Conservation (phyloP, 2,888 invertebrate species). For the Cantharis flavilabris region DNA sequence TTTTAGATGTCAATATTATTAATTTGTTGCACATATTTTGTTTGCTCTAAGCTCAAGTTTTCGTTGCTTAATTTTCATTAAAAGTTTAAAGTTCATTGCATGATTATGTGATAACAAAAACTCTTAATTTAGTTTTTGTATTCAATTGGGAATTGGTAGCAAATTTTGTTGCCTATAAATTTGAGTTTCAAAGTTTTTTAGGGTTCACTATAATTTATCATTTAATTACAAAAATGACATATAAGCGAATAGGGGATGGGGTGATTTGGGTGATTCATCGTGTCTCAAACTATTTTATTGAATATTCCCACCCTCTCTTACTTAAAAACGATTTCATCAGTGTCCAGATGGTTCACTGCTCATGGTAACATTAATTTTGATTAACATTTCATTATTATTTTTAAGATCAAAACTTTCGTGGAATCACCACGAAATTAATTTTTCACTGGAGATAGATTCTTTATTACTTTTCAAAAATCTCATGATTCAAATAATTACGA, state of each 20-base stretch:
- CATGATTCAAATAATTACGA: background rate
- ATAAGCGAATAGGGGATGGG: conserved; percentile 11
- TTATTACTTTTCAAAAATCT: background rate
- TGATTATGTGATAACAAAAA: background rate
- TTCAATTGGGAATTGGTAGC: background rate
- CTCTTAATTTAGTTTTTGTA: background rate
- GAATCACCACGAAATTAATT: background rate
- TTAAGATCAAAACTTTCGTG: background rate
- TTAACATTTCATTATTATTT: background rate
- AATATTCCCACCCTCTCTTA: conserved; percentile 7
- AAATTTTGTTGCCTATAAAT: background rate
- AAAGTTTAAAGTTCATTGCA: background rate
- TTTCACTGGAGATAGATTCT: background rate
- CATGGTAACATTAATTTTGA: background rate
- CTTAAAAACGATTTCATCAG: conserved; percentile 7
- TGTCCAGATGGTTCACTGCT: background rate
- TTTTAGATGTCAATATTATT: background rate
- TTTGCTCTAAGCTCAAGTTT: background rate
- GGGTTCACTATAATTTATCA: conserved; percentile 11
- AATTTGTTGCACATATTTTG: background rate
- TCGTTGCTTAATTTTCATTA: background rate
- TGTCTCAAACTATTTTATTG: background rate
- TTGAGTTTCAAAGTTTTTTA: background rate
- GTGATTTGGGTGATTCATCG: conserved; percentile 13
- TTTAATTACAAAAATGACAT: conserved; percentile 23